A percentile compares a stretch with the other conserved stretches of the same genome.
Conservation (phyloP, 2,888 invertebrate genomes). For the Sinhomidia bicolor region DNA sequence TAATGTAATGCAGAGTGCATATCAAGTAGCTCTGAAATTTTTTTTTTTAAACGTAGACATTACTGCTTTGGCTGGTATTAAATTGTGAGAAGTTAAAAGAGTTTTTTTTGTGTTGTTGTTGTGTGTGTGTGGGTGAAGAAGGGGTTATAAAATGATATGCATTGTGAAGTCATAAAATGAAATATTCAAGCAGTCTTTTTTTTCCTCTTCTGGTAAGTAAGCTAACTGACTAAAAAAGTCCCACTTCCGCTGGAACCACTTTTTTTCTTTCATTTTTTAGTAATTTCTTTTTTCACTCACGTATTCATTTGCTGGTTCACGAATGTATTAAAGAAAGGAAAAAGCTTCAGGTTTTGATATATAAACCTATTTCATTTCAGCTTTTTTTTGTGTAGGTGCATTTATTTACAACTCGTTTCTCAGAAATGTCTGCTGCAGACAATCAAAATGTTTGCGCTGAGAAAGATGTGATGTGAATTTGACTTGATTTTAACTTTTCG, state of each 20-base stretch:
- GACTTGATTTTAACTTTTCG: conserved; percentile 43
- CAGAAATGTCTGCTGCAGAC: not conserved
- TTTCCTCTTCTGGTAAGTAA: conserved; percentile 53
- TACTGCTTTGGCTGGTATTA: conserved; percentile 19
- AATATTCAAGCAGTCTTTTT: conserved; percentile 57
- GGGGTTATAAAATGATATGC: conserved; percentile 46
- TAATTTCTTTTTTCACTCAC: conserved; percentile 72
- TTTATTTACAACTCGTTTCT: too few species aligned
- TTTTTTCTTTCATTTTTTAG: conserved; percentile 67
- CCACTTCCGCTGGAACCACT: conserved; percentile 77
- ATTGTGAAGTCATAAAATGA: conserved; percentile 49
- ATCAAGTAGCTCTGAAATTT: conserved; percentile 30
- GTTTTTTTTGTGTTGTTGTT: too few species aligned
- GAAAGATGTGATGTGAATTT: conserved; percentile 52
- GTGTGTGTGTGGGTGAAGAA: conserved; percentile 25
- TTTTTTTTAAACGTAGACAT: not conserved
- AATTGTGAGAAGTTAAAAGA: conserved; percentile 2
- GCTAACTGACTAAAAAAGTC: conserved; percentile 66
- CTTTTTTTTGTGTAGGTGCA: too few species aligned
- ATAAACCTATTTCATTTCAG: too few species aligned
- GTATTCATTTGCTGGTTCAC: conserved; percentile 71
- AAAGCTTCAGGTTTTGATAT: too few species aligned
- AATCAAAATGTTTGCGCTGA: not conserved
- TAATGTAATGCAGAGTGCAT: conserved; percentile 26
- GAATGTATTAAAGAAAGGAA: too few species aligned